Evolutionary conservation across 23 tunicate genomes (phyloP), one percentile per base, ranked within the genome.

Genomic region (Trididemnum miniatum): DNA sequence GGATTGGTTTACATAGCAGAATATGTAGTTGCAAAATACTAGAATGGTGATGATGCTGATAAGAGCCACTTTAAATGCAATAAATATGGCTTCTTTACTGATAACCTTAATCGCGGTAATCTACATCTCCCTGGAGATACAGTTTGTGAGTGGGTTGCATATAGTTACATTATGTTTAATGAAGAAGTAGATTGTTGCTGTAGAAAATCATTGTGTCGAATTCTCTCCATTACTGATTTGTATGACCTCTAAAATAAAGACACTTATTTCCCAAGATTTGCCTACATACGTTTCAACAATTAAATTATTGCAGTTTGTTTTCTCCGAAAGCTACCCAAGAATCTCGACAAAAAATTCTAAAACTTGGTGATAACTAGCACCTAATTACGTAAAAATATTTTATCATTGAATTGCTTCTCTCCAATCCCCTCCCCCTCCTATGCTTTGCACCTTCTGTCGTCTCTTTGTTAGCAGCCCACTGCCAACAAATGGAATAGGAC

Each of bases 281-380:
- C 54, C 54, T 7, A 44, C 54, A 44, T 44, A 15, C 54, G 9
- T 44, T 44, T 44, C 15, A 44, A 44, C 54, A 44, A 44, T 44
- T 62, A 62, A 44, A 44, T 44, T 62, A 62, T 26, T 62, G 67
- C 67, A 22, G 29, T 62, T 62, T 62, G 67, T 62, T 20, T 62
- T 62, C 67, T 22, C 67, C 67, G 26, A 62, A 62, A 62, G 26
- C 67, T 22, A 62, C 67, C 67, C 26, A 62, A 24, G 67, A 62
- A 24, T 26, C 67, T 20, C 26, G 29, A 62, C 67, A 62, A 62
- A 62, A n/a, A 18, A 62, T 62, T 22, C 29, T 62, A 24, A 62
- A 62, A 24, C 67, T 12, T 62, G 29, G 67, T 9, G 15, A 44
- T 44, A 44, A 44, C 54, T 44, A 44, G 54, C 54, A n/a, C n/a